A percentile compares a stretch with the other conserved stretches of the same genome.
Evolutionary conservation across 37 sponge, comb jelly and placozoan genomes (phyloP).

Genomic region (Axinella damicornis): DNA sequence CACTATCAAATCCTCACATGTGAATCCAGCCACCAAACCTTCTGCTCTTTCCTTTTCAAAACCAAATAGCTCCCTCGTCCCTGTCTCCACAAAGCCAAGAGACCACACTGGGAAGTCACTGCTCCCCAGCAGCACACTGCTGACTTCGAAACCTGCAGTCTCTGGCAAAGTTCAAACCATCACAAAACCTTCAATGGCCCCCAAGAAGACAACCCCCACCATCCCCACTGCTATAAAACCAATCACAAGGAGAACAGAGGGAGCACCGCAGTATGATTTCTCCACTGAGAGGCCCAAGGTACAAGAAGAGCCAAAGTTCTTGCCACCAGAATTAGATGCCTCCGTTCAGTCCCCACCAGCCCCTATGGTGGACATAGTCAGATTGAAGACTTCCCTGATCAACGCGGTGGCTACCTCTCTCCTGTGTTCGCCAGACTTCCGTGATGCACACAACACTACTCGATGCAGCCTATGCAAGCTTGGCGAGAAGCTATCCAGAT

Average conservation of each 20-base stretch:
- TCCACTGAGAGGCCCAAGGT: not conserved
- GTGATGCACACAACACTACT: constrained; percentile 62
- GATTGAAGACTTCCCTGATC: constrained; percentile 77
- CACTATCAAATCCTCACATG: not conserved
- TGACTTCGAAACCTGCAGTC: too few relatives aligned
- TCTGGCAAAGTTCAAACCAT: not conserved
- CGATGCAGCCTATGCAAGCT: constrained; percentile 44
- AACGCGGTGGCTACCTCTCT: constrained; percentile 96
- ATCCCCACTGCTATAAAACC: not conserved
- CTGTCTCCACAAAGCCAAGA: too few relatives aligned
- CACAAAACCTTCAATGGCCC: not conserved
- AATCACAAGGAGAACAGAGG: constrained; percentile 24
- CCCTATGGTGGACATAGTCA: constrained; percentile 43
- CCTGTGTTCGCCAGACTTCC: constrained; percentile 87
- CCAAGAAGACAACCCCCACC: too few relatives aligned
- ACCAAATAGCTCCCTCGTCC: too few relatives aligned
- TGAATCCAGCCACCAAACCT: too few relatives aligned
- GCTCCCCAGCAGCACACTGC: too few relatives aligned
- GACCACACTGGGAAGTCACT: too few relatives aligned
- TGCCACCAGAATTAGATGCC: constrained; percentile 66
- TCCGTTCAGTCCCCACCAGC: constrained; percentile 34
- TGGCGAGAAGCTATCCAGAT: constrained; percentile 54
- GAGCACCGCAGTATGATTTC: constrained; percentile 53
- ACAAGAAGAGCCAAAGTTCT: constrained; percentile 1
- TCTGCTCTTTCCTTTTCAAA: too few relatives aligned